Conservation (phyloP, 1,140 invertebrate genomes). For the Drosophila rhopaloa region DNA sequence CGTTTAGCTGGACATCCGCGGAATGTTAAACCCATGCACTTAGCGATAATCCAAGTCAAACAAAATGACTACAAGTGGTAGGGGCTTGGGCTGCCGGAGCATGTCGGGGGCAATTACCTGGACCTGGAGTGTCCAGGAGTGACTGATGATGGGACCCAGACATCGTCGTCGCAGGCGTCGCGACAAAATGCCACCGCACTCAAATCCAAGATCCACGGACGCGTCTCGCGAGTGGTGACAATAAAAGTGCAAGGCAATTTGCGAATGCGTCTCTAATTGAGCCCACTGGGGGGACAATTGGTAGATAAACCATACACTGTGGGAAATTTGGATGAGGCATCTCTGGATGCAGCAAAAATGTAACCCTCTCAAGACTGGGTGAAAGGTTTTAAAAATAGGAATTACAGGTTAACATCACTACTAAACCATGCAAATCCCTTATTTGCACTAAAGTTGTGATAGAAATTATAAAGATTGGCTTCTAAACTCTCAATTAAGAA, state of each 20-base stretch:
- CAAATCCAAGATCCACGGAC: conserved; percentile 43
- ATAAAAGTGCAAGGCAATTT: conserved; percentile 79
- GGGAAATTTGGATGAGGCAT: neutral
- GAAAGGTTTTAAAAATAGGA: too few species aligned
- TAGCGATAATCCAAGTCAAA: conserved; percentile 71
- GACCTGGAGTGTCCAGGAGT: conserved; percentile 52
- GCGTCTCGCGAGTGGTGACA: conserved; percentile 64
- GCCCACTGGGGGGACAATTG: conserved; percentile 36
- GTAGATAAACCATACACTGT: conserved; percentile 12
- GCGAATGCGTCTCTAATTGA: conserved; percentile 76
- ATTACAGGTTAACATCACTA: too few species aligned
- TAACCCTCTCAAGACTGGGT: too few species aligned
- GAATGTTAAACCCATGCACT: conserved; percentile 73
- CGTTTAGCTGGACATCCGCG: conserved; percentile 61
- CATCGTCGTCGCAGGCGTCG: conserved; percentile 55
- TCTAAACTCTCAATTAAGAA: too few species aligned
- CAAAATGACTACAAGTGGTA: conserved; percentile 74
- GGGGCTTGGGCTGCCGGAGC: conserved; percentile 36
- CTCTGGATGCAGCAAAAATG: conserved; percentile 1
- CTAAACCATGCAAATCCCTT: too few species aligned
- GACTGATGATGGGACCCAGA: conserved; percentile 44
- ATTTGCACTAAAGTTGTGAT: too few species aligned
- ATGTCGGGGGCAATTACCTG: conserved; percentile 80
- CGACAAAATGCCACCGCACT: conserved; percentile 74
- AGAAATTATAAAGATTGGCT: too few species aligned